A percentile compares a stretch with the other conserved stretches of the same genome.
Conservation (phyloP, 2,797 vertebrate genomes). For the Eospalax fontanierii region DNA sequence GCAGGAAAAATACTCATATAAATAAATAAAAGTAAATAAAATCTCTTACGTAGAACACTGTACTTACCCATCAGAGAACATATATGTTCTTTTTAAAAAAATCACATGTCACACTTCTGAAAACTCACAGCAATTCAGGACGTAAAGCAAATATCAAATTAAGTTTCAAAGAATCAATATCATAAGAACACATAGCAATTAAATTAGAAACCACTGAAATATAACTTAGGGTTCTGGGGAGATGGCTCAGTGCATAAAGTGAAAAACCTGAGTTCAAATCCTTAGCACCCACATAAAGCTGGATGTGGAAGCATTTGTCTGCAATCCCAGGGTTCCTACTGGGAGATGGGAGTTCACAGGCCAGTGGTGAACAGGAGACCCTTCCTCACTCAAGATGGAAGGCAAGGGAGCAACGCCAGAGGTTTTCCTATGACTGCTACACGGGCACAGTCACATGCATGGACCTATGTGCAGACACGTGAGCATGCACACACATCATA, state of each 20-base stretch:
- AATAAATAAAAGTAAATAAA: too few relatives aligned
- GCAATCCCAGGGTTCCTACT: background rate
- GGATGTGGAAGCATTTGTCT: background rate
- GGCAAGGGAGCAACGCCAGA: background rate
- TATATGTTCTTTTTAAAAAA: constrained; percentile 5
- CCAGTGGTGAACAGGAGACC: too few relatives aligned
- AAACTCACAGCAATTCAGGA: background rate
- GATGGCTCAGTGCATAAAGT: background rate
- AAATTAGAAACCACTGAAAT: constrained; percentile 50
- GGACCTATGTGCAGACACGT: too few relatives aligned
- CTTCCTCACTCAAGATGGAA: background rate
- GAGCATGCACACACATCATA: too few relatives aligned
- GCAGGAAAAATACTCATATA: too few relatives aligned
- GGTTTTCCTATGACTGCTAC: background rate
- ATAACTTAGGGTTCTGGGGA: background rate
- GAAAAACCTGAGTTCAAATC: background rate
- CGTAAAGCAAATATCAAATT: constrained; percentile 9
- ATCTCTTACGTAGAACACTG: background rate
- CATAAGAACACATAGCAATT: constrained; percentile 1
- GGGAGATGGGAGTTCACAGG: background rate
- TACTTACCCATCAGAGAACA: background rate
- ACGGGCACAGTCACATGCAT: background rate
- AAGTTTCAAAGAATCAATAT: constrained; percentile 3
- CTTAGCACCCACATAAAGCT: background rate
- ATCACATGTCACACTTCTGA: background rate